Base-by-base conservation (phyloP, 2,113 vertebrate species). In the Epinephelus lanceolatus region DNA sequence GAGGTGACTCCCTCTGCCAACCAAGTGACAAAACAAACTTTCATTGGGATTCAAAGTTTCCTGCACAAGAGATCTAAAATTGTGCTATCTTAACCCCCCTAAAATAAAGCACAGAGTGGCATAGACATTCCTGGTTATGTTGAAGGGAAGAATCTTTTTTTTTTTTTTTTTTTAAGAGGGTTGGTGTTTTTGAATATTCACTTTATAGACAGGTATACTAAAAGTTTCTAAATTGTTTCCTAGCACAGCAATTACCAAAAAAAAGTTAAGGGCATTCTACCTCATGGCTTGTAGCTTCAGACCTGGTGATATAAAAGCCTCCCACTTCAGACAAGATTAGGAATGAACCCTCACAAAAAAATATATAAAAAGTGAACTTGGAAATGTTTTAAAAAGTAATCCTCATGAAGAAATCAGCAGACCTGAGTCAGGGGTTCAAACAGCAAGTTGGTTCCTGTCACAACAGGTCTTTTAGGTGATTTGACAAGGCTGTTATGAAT, bases 381-480 rank as follows among this genome's bases (percentile, higher is more conserved):
- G 7, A 47, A n/a, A 66, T 27, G 10, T 62, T 79, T 53, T 6
- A 33, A 73, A 72, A 80, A 66, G 10, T 47, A 3, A 2, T 25
- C 21, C 9, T 72, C 40, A 67, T 52, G 40, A 21, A 60, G 23
- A 68, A 59, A 60, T 68, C 53, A 42, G 74, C 79, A 60, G 52
- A 67, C 17, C n/a, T 21, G 56, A 70, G 57, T 71, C 21, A 61
- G 14, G 15, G 49, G 57, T 63, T 55, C 51, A 63, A 18, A 19
- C 2, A 23, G 18, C 33, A 63, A 23, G 61, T 40, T 55, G 27
- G 70, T 40, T 18, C 18, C 53, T 59, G 71, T 74, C 60, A 40
- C 61, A 73, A 11, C 51, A 45, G 42, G 63, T 53, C 53, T 52
- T 17, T 60, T 15, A 61, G 62, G 21, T 12, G 59, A 51, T 17